These are phyloP conservation scores for Xestia xanthographa DNA, from an alignment of 2,888 invertebrate species.

Conservation along the genomic window DNA sequence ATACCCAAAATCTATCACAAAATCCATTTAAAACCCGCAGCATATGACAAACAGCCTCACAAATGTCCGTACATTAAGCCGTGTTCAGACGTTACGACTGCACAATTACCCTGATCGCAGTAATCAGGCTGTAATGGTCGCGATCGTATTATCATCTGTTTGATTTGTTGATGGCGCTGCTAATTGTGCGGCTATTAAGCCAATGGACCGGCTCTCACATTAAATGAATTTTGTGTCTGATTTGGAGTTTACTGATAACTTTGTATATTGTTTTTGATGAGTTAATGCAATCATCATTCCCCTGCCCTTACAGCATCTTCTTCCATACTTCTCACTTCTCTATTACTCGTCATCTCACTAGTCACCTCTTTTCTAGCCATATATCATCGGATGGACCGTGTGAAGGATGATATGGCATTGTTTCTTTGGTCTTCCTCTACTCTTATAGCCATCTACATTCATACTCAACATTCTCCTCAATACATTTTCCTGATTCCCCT, in stretches of 20 bases:
- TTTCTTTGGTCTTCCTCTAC: no score
- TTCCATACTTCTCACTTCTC: no score
- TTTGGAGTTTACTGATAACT: conserved; percentile 25
- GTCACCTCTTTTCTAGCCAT: no score
- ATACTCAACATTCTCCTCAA: no score
- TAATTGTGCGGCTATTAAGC: conserved; percentile 53
- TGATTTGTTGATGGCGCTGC: conserved; percentile 60
- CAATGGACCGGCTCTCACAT: conserved; percentile 39
- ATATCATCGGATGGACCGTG: no score
- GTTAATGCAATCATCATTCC: neutral
- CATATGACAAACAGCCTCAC: conserved; percentile 37
- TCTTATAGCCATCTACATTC: no score
- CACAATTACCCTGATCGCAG: conserved; percentile 56
- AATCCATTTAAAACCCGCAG: conserved; percentile 14
- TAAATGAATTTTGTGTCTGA: conserved; percentile 36
- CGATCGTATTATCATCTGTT: conserved; percentile 60
- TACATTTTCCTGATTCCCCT: no score
- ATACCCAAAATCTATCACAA: neutral
- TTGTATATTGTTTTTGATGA: conserved; percentile 1
- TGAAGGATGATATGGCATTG: no score
- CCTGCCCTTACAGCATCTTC: no score
- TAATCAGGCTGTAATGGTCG: conserved; percentile 59
- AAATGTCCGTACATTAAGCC: conserved; percentile 55
- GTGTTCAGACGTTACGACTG: conserved; percentile 59
- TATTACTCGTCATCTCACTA: no score